phyloP scores from a whole-genome alignment of 2,113 vertebrate genomes.

The Eretmochelys imbricata region DNA sequence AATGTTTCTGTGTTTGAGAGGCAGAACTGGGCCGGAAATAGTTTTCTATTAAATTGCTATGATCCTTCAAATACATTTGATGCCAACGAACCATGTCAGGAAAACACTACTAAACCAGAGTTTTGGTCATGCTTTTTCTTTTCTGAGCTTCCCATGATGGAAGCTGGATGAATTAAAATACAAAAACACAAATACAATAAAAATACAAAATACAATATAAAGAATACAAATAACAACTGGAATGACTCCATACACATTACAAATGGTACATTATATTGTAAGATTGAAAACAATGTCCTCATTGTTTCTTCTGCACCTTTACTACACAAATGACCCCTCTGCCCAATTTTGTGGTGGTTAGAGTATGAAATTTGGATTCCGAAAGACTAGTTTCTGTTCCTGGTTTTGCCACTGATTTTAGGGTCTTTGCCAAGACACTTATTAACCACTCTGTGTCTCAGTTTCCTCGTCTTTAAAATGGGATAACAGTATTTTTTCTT shows the following conservation, averaged over 20 bases:
- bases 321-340: not conserved
- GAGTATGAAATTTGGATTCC: not conserved
- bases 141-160: not conserved
- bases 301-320: not conserved
- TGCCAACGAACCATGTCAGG: not conserved
- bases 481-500: not conserved
- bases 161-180: not conserved
- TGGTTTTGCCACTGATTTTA: not conserved
- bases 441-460: not conserved
- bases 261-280: not conserved
- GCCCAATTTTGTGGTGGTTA: not conserved
- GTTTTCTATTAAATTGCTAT: not conserved
- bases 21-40: not conserved
- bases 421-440: not conserved
- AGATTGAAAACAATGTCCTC: not conserved
- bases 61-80: not conserved
- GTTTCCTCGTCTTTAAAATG: conserved; percentile 3
- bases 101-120: not conserved
- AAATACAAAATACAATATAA: not conserved
- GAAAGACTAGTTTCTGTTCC: not conserved
- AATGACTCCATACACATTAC: not conserved
- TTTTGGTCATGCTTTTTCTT: not conserved
- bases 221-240: not conserved
- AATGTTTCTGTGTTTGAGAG: rapidly evolving
- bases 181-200: not conserved